Conservation (phyloP, 2,888 invertebrate species). For the Erebia palarica region DNA sequence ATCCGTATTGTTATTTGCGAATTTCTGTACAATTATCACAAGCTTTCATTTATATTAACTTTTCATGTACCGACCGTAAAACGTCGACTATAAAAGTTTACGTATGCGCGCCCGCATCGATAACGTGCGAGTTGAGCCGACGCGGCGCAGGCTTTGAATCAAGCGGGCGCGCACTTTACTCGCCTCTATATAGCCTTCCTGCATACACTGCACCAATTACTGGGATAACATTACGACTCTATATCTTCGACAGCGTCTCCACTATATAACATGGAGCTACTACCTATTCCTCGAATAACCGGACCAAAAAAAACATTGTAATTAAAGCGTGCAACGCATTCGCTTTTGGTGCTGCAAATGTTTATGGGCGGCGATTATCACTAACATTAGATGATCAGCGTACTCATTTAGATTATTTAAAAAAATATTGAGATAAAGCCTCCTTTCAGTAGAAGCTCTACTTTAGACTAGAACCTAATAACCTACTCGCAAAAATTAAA, state of each 20-base stretch:
- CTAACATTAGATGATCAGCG: too few species aligned
- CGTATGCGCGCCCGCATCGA: slow-evolving; percentile 46
- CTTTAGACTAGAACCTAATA: too few species aligned
- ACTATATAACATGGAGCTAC: too few species aligned
- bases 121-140: slow-evolving; percentile 45
- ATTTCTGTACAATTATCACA: slow-evolving; percentile 24
- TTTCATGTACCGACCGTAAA: slow-evolving; percentile 7
- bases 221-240: slow-evolving; percentile 33
- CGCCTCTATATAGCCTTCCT: slow-evolving; percentile 66
- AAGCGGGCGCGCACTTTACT: slow-evolving; percentile 63
- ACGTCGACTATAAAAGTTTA: slow-evolving; percentile 18
- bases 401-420: too few species aligned
- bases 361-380: too few species aligned
- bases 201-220: slow-evolving; percentile 41
- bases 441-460: too few species aligned
- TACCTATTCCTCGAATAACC: too few species aligned
- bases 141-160: slow-evolving; percentile 51
- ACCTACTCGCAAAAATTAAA: too few species aligned
- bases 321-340: too few species aligned
- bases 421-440: too few species aligned
- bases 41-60: slow-evolving; percentile 21
- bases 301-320: too few species aligned
- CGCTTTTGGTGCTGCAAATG: too few species aligned
- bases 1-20: slow-evolving; percentile 1
- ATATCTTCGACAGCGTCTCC: background rate